Conservation (phyloP, 2,113 vertebrate genomes). For the Capreolus pygargus region DNA sequence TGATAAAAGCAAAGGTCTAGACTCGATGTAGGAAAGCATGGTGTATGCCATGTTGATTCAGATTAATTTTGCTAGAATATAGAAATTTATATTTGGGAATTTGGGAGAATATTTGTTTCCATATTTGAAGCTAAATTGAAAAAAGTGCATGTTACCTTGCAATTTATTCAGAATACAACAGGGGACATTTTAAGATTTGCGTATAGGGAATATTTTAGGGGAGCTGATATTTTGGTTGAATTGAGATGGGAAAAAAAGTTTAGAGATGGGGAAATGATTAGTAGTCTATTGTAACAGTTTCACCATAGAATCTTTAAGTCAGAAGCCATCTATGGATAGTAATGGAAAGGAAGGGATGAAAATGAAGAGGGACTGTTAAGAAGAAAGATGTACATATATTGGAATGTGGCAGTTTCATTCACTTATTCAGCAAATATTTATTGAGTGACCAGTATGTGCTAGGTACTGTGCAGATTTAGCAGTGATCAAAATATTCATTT, state of each 20-base stretch:
- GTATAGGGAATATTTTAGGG: neutral
- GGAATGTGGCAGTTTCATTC: neutral
- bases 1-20: conserved; percentile 10
- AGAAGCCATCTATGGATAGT: neutral
- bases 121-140: neutral
- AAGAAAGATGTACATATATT: neutral
- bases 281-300: neutral
- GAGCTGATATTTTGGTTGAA: neutral
- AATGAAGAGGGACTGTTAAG: neutral
- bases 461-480: neutral
- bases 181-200: neutral
- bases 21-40: neutral
- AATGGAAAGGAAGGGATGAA: neutral
- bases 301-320: neutral
- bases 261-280: neutral
- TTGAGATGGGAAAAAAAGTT: neutral
- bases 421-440: conserved; percentile 14
- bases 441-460: neutral
- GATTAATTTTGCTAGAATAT: neutral
- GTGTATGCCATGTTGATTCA: neutral
- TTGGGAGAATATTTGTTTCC: neutral
- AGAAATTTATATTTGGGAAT: neutral
- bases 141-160: neutral
- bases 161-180: neutral
- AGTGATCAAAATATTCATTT: conserved; percentile 19